Base-by-base conservation (phyloP, 2,113 vertebrate species). In the Todiramphus saurophagus region DNA sequence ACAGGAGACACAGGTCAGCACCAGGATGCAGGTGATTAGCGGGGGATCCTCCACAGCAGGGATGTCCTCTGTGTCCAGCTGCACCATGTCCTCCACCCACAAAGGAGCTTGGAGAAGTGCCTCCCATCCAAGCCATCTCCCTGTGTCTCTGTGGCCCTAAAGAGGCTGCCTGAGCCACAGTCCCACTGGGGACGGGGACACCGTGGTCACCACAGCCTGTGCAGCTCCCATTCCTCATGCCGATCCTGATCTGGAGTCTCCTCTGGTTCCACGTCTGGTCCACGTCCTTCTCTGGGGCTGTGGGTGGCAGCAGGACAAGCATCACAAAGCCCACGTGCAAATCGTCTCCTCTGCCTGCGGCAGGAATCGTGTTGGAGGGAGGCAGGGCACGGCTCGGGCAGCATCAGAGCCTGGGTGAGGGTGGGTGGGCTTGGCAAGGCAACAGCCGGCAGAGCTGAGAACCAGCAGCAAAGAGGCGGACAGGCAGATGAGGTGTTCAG, bases 61-160 rank as follows among this genome's bases (percentile, higher is more conserved):
- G 25, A 68, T 21, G 18, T 64, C 14, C 19, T 70, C 23, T 23
- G 41, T 23, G 16, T 46, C 44, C 75, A 60, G 50, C 55, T 16
- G 39, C 17, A 4, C 16, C 15, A 0, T 4, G 24, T 24, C 28
- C 28, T 28, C 24, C 24, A 27, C 6, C 33, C 5, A 5, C 24
- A 10, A 28, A 4, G 2, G 30, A 68, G 51, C 56, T 33, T 7
- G 33, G 48, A 50, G 8, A 21, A 72, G 56, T 2, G 27, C 11
- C 23, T 39, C n/a, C 60, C 53, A 18, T 35, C 77, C 21, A 5
- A 24, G 58, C 31, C 3, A 0, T 31, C 2, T 3, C 51, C 16
- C 7, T 2, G 31, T 8, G 35, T 8, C 67, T 2, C 2, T 25
- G 28, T 4, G 23, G 35, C 51, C 30, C 35, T 0, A 0, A 9